Conservation (phyloP, 2,113 vertebrate genomes). For the Toxostoma redivivum region DNA sequence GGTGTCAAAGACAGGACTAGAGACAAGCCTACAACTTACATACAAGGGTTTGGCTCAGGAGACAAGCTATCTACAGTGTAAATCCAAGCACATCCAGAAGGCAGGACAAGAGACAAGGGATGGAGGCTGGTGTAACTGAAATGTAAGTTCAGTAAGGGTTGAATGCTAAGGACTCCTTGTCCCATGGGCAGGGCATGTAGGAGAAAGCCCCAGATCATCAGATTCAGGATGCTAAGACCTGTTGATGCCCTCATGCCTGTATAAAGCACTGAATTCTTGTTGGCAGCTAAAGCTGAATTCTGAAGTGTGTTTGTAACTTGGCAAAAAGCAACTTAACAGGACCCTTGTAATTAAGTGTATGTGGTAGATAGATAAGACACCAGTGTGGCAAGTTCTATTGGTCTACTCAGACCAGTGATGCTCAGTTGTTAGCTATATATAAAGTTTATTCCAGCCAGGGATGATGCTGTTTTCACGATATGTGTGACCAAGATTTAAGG, state of each 20-base stretch:
- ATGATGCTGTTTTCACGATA: neutral
- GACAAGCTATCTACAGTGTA: neutral
- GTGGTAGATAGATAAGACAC: neutral
- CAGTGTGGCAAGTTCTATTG: neutral
- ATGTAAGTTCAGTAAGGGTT: neutral
- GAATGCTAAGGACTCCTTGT: neutral
- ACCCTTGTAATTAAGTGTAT: neutral
- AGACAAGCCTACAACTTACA: neutral
- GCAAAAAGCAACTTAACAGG: neutral
- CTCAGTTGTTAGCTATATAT: neutral
- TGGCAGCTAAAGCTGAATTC: neutral
- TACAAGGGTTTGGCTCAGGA: neutral
- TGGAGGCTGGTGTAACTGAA: neutral
- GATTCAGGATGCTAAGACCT: neutral
- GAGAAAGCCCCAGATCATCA: neutral
- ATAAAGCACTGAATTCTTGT: rapidly evolving
- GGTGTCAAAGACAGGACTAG: neutral
- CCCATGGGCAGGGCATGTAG: neutral
- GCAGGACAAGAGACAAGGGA: neutral
- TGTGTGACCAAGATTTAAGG: neutral
- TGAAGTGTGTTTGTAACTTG: neutral
- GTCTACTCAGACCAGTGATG: neutral
- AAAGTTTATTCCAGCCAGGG: neutral
- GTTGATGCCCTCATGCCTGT: neutral
- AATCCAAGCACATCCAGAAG: neutral